Conservation (phyloP, 1,140 invertebrate species). For the Nylanderia fulva region DNA sequence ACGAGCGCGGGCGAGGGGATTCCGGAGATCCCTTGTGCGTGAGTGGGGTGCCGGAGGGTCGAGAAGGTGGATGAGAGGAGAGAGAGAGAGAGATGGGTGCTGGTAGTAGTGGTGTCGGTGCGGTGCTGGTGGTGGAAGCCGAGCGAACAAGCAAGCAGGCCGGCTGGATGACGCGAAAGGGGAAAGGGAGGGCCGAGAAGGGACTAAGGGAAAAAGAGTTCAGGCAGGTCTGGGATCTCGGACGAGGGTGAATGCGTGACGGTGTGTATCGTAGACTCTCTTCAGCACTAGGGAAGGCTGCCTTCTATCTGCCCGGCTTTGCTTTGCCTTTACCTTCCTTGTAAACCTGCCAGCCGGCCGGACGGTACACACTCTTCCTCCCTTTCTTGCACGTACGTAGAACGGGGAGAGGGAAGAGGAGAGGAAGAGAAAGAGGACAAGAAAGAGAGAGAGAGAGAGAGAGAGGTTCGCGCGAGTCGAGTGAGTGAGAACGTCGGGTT, state of each 20-base stretch:
- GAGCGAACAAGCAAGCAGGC: constrained; percentile 39
- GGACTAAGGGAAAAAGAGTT: constrained; percentile 84
- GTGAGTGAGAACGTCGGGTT: constrained; percentile 49
- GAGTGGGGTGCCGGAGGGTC: constrained; percentile 57
- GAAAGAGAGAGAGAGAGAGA: constrained; percentile 14
- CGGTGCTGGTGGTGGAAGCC: constrained; percentile 61
- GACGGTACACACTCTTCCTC: constrained; percentile 50
- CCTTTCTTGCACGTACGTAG: constrained; percentile 32
- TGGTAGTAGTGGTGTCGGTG: constrained; percentile 29
- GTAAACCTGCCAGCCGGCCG: constrained; percentile 72
- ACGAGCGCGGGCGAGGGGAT: constrained; percentile 64
- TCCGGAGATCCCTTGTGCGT: constrained; percentile 61
- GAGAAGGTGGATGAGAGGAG: constrained; percentile 67
- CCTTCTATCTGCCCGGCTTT: constrained; percentile 60
- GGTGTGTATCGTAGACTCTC: constrained; percentile 70
- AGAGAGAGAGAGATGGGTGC: constrained; percentile 40
- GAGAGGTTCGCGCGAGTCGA: constrained; percentile 29
- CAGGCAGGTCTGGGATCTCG: constrained; percentile 84
- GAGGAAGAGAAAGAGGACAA: background rate
- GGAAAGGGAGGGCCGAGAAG: constrained; percentile 71
- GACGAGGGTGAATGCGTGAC: constrained; percentile 83
- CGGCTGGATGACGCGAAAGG: constrained; percentile 37
- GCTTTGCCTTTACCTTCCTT: constrained; percentile 68
- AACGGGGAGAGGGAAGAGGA: background rate
- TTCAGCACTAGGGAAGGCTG: constrained; percentile 68